Base-by-base conservation (phyloP, 2,888 invertebrate species). In the Diploptera punctata region DNA sequence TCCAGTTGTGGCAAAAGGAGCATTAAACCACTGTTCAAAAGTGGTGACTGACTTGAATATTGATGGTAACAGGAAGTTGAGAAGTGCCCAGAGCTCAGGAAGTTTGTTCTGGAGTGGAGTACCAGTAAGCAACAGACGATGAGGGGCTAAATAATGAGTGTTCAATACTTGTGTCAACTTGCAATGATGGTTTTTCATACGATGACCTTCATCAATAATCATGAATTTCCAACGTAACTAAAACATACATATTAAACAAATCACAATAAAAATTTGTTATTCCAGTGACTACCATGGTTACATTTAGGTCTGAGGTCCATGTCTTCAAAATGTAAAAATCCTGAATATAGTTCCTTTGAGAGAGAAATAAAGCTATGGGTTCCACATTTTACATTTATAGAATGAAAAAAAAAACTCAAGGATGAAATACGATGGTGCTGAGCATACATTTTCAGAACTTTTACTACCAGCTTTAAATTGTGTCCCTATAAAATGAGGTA, bases 171-270 rank as follows among this genome's bases (percentile, higher is more conserved):
- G 85, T 0, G 89, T 90, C 76, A 89, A 81, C 78, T 90, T 90
- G 81, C 89, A 89, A 78, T 90, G 88, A 78, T 90, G 89, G 80
- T 90, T 90, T 82, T 90, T 90, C 88, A 90, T 89, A 24, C 89
- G 83, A 80, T 90, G 89, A 52, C 89, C 89, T 79, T 90, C 89
- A 79, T 90, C 89, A 77, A 90, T 90, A 70, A 90, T 89, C 88
- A 90, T 89, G 80, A 88, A 89, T 80, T 88, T 89, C 89, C 89
- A 89, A 19, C 86, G 85, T 44, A 87, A 81, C 85, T 86, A 74
- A 38, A 72, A 67, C 54, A 67, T n/a, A n/a, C 21, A 74, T n/a
- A 43, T 19, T 26, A 70, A n/a, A n/a, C n/a, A n/a, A n/a, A n/a
- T n/a, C 38, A 24, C 2, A 60, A 21, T 13, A 67, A 43, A 38